Evolutionary conservation across 92 coral and sea anemone species (phyloP).

Genomic region (Porites evermanni): DNA sequence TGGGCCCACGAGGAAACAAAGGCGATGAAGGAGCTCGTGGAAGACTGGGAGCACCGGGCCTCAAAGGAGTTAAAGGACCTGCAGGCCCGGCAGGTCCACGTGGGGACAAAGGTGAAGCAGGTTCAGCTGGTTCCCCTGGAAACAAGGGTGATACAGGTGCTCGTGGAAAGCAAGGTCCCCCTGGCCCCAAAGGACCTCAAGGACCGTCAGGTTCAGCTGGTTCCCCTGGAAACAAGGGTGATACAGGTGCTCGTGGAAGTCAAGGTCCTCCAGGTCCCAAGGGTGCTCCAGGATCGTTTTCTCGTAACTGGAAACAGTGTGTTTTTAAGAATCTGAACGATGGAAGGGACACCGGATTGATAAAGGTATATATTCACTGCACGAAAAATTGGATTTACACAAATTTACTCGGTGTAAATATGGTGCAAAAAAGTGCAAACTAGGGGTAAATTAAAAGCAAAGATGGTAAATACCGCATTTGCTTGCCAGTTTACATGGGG

Average conservation of each 20-base stretch:
- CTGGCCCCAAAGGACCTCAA: too few relatives aligned
- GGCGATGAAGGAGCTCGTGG: slow-evolving; percentile 13
- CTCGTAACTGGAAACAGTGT: background rate
- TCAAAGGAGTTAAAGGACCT: background rate
- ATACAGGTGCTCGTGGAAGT: background rate
- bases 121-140: background rate
- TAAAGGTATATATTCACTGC: too few relatives aligned
- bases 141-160: background rate
- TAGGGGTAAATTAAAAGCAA: too few relatives aligned
- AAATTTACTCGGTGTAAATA: too few relatives aligned
- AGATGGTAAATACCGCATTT: too few relatives aligned
- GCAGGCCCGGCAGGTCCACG: too few relatives aligned
- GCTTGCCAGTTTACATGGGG: too few relatives aligned
- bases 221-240: background rate
- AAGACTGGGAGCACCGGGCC: background rate
- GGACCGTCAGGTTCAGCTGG: too few relatives aligned
- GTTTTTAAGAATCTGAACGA: background rate
- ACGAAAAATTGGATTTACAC: too few relatives aligned
- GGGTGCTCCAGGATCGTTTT: background rate
- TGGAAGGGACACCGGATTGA: background rate
- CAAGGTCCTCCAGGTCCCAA: background rate
- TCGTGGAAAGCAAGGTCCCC: slow-evolving; percentile 8
- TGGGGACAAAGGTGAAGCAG: too few relatives aligned
- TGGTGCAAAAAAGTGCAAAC: too few relatives aligned
- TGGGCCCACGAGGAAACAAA: slow-evolving; percentile 14